Percentiles rank a stretch among this genome's conserved stretches.
Conservation (phyloP, 2,888 invertebrate species). For the Rotaria magnacalcarata region DNA sequence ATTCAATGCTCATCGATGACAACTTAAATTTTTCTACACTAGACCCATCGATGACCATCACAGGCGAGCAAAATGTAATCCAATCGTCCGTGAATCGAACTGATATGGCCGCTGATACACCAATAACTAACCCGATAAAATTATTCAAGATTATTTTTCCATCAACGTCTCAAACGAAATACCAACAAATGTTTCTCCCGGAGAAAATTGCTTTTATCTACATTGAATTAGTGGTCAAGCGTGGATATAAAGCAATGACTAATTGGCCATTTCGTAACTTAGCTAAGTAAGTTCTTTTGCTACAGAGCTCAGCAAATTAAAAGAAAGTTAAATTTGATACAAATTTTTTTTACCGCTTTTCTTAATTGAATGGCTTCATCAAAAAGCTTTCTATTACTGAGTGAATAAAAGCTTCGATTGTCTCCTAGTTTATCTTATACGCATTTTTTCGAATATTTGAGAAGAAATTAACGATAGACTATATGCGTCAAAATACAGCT, state of each 20-base stretch:
- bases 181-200: background rate
- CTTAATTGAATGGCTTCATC: too few relatives aligned
- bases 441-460: too few relatives aligned
- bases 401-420: too few relatives aligned
- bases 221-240: background rate
- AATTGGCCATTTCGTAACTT: background rate
- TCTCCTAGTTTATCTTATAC: too few relatives aligned
- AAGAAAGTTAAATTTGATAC: too few relatives aligned
- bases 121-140: background rate
- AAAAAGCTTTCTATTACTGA: too few relatives aligned
- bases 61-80: background rate
- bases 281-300: background rate
- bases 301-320: too few relatives aligned
- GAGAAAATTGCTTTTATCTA: constrained; percentile 30
- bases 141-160: background rate
- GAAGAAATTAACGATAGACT: too few relatives aligned
- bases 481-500: too few relatives aligned
- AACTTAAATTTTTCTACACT: background rate
- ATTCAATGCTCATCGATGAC: background rate
- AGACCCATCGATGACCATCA: background rate
- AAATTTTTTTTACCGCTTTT: too few relatives aligned
- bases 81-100: background rate
- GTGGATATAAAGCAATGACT: background rate
- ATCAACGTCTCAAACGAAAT: background rate
- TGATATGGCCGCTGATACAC: background rate